These are phyloP conservation scores for Dissostichus mawsoni DNA, from an alignment of 2,113 vertebrate species.

Conservation along the genomic window DNA sequence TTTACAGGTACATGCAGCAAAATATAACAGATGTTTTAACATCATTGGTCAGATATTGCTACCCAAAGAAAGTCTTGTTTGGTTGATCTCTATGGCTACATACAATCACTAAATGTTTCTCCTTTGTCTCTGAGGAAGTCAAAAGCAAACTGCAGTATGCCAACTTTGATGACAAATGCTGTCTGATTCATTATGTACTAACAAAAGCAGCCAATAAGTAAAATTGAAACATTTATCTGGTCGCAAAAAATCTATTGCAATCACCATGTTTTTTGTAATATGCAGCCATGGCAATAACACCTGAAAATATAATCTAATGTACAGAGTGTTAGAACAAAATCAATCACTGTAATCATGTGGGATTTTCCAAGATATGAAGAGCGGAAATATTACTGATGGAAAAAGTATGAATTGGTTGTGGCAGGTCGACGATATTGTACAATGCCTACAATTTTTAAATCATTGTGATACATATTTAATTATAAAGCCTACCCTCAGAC, in stretches of 20 bases:
- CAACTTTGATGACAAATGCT: background rate
- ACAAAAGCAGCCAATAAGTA: constrained; percentile 15
- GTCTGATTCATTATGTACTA: constrained; percentile 21
- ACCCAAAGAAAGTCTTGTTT: too few species aligned
- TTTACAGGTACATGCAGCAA: too few species aligned
- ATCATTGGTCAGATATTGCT: too few species aligned
- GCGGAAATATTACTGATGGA: constrained; percentile 6
- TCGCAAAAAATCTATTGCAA: constrained; percentile 23
- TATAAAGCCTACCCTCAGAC: background rate
- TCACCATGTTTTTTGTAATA: constrained; percentile 15
- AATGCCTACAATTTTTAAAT: background rate
- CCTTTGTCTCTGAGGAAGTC: background rate
- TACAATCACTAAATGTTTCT: constrained; percentile 20
- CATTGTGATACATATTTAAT: background rate
- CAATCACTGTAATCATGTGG: constrained; percentile 9
- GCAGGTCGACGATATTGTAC: background rate
- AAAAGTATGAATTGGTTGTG: background rate
- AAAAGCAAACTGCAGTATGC: background rate
- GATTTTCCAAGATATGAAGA: constrained; percentile 15
- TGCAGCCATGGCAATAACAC: constrained; percentile 9
- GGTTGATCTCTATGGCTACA: too few species aligned
- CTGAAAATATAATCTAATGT: constrained; percentile 38
- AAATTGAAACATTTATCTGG: background rate
- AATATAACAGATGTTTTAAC: too few species aligned
- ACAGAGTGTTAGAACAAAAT: constrained; percentile 3